Evolutionary conservation across 2,797 vertebrate genomes (phyloP), one percentile per base, ranked within the genome.

Genomic region (Eutrigla gurnardus): DNA sequence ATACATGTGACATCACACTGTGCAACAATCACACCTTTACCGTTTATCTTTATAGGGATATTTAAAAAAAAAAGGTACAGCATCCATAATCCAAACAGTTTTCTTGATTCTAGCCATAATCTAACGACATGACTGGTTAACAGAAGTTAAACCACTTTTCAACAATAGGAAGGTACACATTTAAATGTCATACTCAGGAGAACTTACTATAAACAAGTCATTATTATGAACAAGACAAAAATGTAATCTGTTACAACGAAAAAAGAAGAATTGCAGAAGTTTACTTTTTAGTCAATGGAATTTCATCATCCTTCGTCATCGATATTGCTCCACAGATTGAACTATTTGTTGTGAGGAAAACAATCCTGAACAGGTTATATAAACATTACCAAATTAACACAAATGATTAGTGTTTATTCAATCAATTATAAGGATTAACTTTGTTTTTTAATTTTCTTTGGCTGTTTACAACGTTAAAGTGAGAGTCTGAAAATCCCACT

Each of bases 261-360:
- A 25, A 25, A 25, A 25, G 25, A 25, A 25, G 25, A 25, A 25
- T 25, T 25, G 25, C 25, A 25, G 25, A 25, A 25, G 7, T 6
- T 66, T 59, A 12, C 55, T 13, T 43, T 17, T 37, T 6, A 39
- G 11, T 37, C 4, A 14, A 13, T 15, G 14, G 0, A 1, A 46
- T 71, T 47, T 33, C 49, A 62, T 62, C 50, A 32, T 78, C 36
- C 12, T n/a, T 58, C 32, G n/a, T 53, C 46, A 14, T 59, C 12
- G 37, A 37, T 17, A 39, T 47, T 50, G 36, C 25, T 25, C 25
- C 25, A 25, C 25, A 25, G 25, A 25, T 25, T 25, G 25, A 63
- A 37, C 40, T 42, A 25, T 35, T 33, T 13, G 17, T 7, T n/a
- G 59, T 32, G 18, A 61, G 40, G 25, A 32, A 58, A 43, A 60